Evolutionary conservation across 2,113 vertebrate genomes (phyloP).

Genomic region (Otus sunia): DNA sequence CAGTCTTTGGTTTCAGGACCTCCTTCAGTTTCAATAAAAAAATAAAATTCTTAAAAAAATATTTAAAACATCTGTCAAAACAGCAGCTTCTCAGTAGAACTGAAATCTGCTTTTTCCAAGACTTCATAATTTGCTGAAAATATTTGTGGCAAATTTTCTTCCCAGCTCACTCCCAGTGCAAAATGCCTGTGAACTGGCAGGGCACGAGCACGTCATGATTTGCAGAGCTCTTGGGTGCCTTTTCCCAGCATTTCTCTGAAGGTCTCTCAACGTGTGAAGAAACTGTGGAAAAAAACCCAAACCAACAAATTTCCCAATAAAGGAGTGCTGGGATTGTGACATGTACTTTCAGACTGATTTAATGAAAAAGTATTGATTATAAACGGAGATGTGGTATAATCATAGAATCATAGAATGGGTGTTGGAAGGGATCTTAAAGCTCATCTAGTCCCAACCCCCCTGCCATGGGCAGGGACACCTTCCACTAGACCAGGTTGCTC

Average conservation of each 20-base stretch:
- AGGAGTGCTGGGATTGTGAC: fast-evolving
- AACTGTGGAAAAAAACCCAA: neutral
- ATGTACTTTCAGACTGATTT: neutral
- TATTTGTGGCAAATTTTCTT: conserved; percentile 55
- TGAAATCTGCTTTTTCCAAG: conserved; percentile 42
- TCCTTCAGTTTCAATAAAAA: conserved; percentile 62
- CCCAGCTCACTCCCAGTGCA: neutral
- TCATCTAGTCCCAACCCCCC: no score
- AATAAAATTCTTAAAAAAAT: conserved; percentile 45
- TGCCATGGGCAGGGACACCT: no score
- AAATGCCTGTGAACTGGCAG: neutral
- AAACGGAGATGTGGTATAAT: neutral
- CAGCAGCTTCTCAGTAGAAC: conserved; percentile 43
- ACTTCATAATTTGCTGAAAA: conserved; percentile 51
- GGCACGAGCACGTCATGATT: neutral
- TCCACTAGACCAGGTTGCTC: no score
- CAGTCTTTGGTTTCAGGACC: conserved; percentile 25
- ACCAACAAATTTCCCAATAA: neutral
- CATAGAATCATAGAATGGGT: no score
- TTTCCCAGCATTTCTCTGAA: conserved; percentile 13
- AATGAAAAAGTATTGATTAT: neutral
- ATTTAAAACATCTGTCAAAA: conserved; percentile 67
- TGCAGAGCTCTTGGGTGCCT: neutral
- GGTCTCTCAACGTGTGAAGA: neutral
- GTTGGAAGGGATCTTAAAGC: no score